phyloP scores from a whole-genome alignment of 2,888 invertebrate genomes.

The Drosophila pseudotalamancana region DNA sequence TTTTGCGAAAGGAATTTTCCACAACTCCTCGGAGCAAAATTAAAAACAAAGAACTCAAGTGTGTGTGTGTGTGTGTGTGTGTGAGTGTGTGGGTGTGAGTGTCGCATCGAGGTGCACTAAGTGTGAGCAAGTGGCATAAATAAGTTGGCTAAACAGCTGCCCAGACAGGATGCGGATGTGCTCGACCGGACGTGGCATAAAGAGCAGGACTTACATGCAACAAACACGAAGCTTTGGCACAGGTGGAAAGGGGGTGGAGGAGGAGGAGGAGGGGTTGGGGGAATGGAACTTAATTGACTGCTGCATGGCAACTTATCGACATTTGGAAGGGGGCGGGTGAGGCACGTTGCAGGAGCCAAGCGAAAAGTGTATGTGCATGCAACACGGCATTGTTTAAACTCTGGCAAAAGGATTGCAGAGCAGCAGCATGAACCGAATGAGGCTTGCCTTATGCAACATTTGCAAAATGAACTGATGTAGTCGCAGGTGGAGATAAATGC shows the following conservation, averaged over 20 bases:
- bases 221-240: slow-evolving; percentile 48
- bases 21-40: slow-evolving; percentile 35
- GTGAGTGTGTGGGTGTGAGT: background rate
- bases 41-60: slow-evolving; percentile 43
- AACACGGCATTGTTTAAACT: slow-evolving; percentile 17
- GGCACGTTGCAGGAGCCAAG: background rate
- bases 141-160: slow-evolving; percentile 73
- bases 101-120: slow-evolving; percentile 15
- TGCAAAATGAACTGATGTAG: slow-evolving; percentile 25
- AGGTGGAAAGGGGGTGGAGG: background rate
- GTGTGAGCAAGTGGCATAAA: slow-evolving; percentile 68
- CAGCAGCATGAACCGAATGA: background rate
- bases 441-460: slow-evolving; percentile 8
- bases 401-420: slow-evolving; percentile 31
- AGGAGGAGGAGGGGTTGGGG: background rate
- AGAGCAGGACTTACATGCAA: slow-evolving; percentile 63
- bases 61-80: slow-evolving; percentile 3
- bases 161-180: slow-evolving; percentile 43
- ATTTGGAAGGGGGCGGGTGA: slow-evolving; percentile 13
- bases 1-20: slow-evolving; percentile 69
- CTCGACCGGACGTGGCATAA: slow-evolving; percentile 65
- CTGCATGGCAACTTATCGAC: slow-evolving; percentile 48
- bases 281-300: slow-evolving; percentile 47
- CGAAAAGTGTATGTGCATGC: background rate
- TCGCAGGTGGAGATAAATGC: background rate